Percentiles rank a stretch among this genome's conserved stretches.
phyloP scores from a whole-genome alignment of 2,888 invertebrate species.

The Heteropelma amictum region DNA sequence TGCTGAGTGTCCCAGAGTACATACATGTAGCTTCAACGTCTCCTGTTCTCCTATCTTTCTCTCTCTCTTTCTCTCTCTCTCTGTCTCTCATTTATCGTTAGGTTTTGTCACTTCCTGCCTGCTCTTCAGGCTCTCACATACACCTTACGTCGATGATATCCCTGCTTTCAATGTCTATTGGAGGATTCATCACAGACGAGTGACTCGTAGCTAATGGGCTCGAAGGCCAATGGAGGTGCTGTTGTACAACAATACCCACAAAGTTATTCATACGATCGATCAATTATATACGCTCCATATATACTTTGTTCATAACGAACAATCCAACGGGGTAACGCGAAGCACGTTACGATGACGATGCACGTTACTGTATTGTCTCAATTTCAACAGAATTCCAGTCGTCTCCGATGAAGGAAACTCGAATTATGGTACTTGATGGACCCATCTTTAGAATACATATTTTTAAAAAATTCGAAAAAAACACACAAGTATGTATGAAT shows the following conservation, averaged over 20 bases:
- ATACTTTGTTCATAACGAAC: not conserved
- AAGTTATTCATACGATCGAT: not conserved
- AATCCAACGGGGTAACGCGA: not conserved
- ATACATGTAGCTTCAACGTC: slow-evolving; percentile 2
- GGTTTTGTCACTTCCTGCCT: not conserved
- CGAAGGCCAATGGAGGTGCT: slow-evolving; percentile 28
- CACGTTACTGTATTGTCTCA: too few species aligned
- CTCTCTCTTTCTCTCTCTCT: not conserved
- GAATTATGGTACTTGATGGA: too few species aligned
- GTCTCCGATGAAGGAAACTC: too few species aligned
- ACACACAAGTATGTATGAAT: too few species aligned
- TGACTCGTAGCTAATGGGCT: slow-evolving; percentile 33
- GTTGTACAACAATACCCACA: not conserved
- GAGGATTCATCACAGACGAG: slow-evolving; percentile 15
- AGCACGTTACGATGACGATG: too few species aligned
- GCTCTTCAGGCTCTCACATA: slow-evolving; percentile 3
- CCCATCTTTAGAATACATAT: too few species aligned
- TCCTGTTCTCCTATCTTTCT: not conserved
- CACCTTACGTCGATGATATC: not conserved
- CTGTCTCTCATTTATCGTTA: not conserved
- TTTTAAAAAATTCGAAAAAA: too few species aligned
- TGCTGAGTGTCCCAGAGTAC: not conserved
- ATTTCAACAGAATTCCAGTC: too few species aligned
- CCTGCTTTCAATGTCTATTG: not conserved
- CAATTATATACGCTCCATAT: not conserved